These are phyloP conservation scores for Trichacis sp. DNA, from an alignment of 2,888 invertebrate species.

Conservation along the genomic window DNA sequence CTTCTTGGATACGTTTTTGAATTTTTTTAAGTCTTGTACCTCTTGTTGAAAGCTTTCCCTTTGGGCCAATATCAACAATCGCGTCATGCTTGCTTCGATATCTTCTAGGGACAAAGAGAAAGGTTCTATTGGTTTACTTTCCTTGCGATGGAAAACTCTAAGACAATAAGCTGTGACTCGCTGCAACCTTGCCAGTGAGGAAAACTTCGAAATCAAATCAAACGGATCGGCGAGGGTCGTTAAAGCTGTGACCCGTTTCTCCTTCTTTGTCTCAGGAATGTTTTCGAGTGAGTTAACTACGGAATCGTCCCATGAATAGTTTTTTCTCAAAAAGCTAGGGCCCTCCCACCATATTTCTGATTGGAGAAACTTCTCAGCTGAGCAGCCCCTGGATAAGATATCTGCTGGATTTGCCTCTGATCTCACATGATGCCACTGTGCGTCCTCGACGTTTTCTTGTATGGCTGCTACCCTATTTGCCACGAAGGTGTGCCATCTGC, in stretches of 20 bases:
- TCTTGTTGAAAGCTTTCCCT: too few species aligned
- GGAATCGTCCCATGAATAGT: neutral
- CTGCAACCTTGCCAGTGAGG: neutral
- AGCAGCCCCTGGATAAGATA: neutral
- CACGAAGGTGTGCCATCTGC: neutral
- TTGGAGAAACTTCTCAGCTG: neutral
- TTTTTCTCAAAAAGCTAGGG: neutral
- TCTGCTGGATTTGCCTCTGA: neutral
- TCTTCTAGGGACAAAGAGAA: too few species aligned
- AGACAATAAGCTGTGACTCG: constrained; percentile 6
- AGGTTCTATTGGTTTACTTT: too few species aligned
- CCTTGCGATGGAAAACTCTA: neutral
- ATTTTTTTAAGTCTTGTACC: neutral
- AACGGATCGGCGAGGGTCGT: too few species aligned
- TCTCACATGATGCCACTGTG: neutral
- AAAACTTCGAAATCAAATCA: neutral
- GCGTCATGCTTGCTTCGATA: too few species aligned
- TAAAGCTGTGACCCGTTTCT: too few species aligned
- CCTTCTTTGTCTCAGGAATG: too few species aligned
- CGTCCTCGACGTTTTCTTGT: neutral
- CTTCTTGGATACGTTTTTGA: neutral
- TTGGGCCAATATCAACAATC: too few species aligned
- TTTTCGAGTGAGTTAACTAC: too few species aligned
- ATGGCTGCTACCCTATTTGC: constrained; percentile 6
- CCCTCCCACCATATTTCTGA: neutral